phyloP scores from a whole-genome alignment of 2,888 invertebrate genomes.

The Dryobotodes eremita region DNA sequence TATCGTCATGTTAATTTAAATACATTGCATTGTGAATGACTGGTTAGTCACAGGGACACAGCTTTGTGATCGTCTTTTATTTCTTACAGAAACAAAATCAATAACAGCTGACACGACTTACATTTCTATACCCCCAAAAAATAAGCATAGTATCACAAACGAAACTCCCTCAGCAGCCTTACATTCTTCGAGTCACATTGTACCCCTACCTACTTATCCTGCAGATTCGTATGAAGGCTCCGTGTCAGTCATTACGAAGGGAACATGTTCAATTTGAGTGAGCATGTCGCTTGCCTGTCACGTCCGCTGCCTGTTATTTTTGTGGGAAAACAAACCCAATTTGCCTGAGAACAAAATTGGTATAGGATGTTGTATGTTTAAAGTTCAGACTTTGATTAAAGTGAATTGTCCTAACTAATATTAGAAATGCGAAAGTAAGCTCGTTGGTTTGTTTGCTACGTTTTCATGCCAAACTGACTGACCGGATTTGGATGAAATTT shows the following conservation, averaged over 20 bases:
- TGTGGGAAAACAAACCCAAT: conserved; percentile 62
- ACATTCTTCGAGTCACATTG: not conserved
- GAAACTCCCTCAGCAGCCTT: not conserved
- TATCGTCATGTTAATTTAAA: no score
- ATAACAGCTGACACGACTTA: not conserved
- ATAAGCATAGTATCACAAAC: conserved; percentile 5
- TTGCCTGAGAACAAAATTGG: conserved; percentile 51
- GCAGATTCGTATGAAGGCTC: conserved; percentile 59
- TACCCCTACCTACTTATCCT: conserved; percentile 47
- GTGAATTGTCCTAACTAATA: not conserved
- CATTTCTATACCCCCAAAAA: not conserved
- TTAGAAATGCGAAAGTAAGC: no score
- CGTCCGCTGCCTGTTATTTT: conserved; percentile 58
- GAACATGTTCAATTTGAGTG: conserved; percentile 59
- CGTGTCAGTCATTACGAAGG: conserved; percentile 61
- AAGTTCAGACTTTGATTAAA: conserved; percentile 43
- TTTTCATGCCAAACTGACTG: no score
- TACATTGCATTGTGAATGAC: not conserved
- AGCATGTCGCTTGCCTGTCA: conserved; percentile 62
- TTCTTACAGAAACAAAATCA: not conserved
- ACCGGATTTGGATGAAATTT: no score
- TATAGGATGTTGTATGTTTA: conserved; percentile 1
- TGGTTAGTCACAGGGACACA: not conserved
- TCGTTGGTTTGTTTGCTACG: no score
- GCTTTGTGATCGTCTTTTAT: not conserved